Evolutionary conservation across 2,888 invertebrate species (phyloP), one percentile per base, ranked within the genome.

Genomic region (Heterodera filipjevi): DNA sequence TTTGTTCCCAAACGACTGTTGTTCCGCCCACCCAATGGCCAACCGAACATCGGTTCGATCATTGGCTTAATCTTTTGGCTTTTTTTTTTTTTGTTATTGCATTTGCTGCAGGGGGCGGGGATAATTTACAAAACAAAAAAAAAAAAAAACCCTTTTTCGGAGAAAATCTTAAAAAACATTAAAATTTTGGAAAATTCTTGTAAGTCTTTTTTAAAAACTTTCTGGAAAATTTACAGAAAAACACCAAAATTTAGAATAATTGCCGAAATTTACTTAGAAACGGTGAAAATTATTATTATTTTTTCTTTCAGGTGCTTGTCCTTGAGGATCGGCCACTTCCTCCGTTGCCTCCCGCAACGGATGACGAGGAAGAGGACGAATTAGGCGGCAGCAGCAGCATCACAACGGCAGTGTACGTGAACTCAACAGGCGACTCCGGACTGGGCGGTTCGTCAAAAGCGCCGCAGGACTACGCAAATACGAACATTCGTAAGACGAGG

Each of bases 371-470:
- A 70, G 77, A 79, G 59, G 77, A 80, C 73, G 76, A 76, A 16
- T 64, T 68, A 19, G 77, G 32, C 22, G 53, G 71, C 33, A n/a
- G 30, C 30, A 76, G 74, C 66, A 85, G 84, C 33, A n/a, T n/a
- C n/a, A 84, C 85, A 76, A 22, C 59, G 30, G 85, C 85, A 10
- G 86, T 86, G 66, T 87, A 87, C 82, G 86, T 87, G 77, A 87
- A 87, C 76, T 76, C 78, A 22, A 79, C 79, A 19, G 77, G 84
- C 53, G 83, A 83, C 68, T 82, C 82, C 66, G 82, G 82, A 6
- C 49, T 82, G 32, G 82, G 82, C 32, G 78, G 81, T 10, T 78
- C 81, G 46, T 82, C 81, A 1, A 74, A 82, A 19, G 78, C 77
- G 1, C 74, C 73, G 10, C 83, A 85, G 53, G 86, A 87, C 64